Evolutionary conservation across 23 tunicate genomes (phyloP).

Genomic region (Phallusia fumigata): DNA sequence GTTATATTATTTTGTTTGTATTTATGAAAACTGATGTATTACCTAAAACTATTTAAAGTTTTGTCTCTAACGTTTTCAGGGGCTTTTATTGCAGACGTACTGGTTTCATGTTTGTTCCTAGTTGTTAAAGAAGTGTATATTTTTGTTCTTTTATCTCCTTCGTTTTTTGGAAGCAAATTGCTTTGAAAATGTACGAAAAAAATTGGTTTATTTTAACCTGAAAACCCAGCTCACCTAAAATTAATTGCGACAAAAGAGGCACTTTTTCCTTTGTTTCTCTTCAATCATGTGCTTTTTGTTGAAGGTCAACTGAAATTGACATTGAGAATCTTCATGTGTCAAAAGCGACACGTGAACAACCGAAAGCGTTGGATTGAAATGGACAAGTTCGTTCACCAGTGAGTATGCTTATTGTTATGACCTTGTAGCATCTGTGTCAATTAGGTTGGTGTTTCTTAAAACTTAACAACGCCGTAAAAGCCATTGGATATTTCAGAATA

Average conservation of each 20-base stretch:
- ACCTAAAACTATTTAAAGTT: too few species aligned
- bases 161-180: neutral
- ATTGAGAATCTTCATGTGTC: constrained; percentile 55
- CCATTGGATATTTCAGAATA: too few species aligned
- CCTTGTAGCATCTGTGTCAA: too few species aligned
- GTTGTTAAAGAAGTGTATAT: neutral
- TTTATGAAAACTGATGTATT: too few species aligned
- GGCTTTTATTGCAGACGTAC: too few species aligned
- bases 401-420: neutral
- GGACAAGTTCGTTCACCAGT: constrained; percentile 72
- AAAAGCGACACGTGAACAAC: constrained; percentile 24
- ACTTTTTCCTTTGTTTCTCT: neutral
- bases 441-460: too few species aligned
- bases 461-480: too few species aligned
- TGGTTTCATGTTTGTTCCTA: too few species aligned
- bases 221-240: neutral
- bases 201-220: neutral
- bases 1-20: too few species aligned
- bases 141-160: neutral
- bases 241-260: neutral
- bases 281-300: neutral
- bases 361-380: constrained; percentile 74
- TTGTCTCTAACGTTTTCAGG: too few species aligned
- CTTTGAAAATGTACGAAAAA: neutral
- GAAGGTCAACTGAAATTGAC: constrained; percentile 34